Evolutionary conservation across 92 coral and sea anemone genomes (phyloP), one percentile per base, ranked within the genome.

Genomic region (Isaurus tuberculatus): DNA sequence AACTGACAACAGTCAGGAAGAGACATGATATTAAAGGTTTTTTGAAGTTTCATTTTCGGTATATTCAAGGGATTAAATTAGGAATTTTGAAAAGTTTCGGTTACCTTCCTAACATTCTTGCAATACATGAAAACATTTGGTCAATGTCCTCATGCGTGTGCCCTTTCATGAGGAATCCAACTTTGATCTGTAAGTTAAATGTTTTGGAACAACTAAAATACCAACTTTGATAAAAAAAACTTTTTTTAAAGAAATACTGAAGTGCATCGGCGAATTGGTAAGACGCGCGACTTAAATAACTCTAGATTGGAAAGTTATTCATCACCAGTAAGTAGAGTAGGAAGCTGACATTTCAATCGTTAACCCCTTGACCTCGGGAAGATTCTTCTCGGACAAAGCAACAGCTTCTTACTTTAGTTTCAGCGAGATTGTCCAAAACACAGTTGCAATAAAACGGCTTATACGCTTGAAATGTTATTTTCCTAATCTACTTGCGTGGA

Each of bases 51-150:
- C 30, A 61, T 26, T 25, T 9, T 26, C 28, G 9, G 5, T 20
- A 8, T 16, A 20, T 2, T 22, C 32, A 20, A 61, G 14, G 29
- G n/a, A n/a, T n/a, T n/a, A n/a, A n/a, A n/a, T 26, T n/a, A 9
- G 4, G 22, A 14, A n/a, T 9, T 61, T 5, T n/a, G 30, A 9
- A 20, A 37, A 37, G 43, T 37, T 37, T 37, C 8, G 43, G 43
- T 37, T 26, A 22, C 68, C 28, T 61, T 2, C 14, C 9, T 8
- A 20, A 9, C 19, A 10, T n/a, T 20, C 42, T 15, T 32, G 20
- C 5, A 17, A 30, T 67, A 30, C 42, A 28, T 10, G 46, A 67
- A 67, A 67, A 67, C 72, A 67, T 67, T 19, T 67, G 72, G 43
- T 67, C n/a, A 13, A 67, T 20, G 20, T 67, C 72, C 15, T 67